phyloP scores from a whole-genome alignment of 2,888 invertebrate genomes.

The Nomada ferruginata region DNA sequence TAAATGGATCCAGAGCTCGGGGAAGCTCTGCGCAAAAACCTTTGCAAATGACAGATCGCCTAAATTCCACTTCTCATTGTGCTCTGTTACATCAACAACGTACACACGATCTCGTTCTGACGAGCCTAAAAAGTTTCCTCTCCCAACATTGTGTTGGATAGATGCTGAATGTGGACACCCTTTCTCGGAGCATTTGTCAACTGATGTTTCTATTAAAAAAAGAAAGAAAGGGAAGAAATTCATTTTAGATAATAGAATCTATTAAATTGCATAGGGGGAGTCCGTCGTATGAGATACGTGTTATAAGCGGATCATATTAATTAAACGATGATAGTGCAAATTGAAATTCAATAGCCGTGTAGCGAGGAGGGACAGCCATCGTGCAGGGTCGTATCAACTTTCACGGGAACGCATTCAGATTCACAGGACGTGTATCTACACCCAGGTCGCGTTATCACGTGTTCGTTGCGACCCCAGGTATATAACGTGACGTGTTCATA shows the following conservation, averaged over 20 bases:
- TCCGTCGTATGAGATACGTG: not conserved
- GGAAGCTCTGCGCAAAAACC: conserved; percentile 10
- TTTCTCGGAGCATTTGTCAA: not conserved
- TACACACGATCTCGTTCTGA: conserved; percentile 9
- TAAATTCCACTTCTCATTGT: conserved; percentile 14
- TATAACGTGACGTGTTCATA: not conserved
- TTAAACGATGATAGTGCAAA: conserved; percentile 76
- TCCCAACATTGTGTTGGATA: not conserved
- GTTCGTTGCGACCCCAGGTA: not conserved
- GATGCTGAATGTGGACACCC: conserved; percentile 5
- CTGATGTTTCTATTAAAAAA: not conserved
- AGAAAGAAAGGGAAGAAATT: too few species aligned
- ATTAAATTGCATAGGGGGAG: not conserved
- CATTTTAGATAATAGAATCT: not conserved
- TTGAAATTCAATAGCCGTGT: conserved; percentile 78
- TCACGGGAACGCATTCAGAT: conserved; percentile 62
- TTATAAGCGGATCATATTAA: conserved; percentile 70
- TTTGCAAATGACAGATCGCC: conserved; percentile 16
- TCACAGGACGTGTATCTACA: conserved; percentile 42
- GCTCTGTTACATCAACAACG: not conserved
- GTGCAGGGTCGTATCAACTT: conserved; percentile 71
- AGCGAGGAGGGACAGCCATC: conserved; percentile 70
- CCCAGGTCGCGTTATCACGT: conserved; percentile 22
- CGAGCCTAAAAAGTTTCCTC: conserved; percentile 22
- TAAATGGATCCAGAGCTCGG: conserved; percentile 19